Conservation (phyloP, 2,888 invertebrate genomes). For the Loripinus fragilis region DNA sequence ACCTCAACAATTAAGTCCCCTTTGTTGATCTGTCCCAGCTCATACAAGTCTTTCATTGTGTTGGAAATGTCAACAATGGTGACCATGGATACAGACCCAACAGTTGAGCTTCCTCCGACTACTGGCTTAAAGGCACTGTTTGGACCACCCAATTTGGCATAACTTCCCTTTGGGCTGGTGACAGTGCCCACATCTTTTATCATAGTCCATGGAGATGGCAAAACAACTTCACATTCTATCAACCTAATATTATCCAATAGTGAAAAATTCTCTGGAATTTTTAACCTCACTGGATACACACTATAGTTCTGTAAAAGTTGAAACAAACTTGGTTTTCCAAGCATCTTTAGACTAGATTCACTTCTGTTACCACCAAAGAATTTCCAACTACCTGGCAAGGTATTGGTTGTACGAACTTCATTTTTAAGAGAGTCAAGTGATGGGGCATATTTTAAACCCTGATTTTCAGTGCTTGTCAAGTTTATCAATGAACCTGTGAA, state of each 20-base stretch:
- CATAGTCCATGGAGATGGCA: slow-evolving; percentile 51
- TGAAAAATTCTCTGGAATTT: slow-evolving; percentile 56
- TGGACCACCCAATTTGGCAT: slow-evolving; percentile 70
- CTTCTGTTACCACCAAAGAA: slow-evolving; percentile 40
- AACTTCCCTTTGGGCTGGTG: slow-evolving; percentile 64
- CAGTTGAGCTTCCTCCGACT: slow-evolving; percentile 32
- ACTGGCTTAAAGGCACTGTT: slow-evolving; percentile 75
- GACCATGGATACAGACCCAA: slow-evolving; percentile 59
- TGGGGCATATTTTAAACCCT: slow-evolving; percentile 29
- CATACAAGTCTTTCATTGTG: slow-evolving; percentile 42
- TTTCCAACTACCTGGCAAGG: slow-evolving; percentile 50
- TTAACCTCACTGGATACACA: slow-evolving; percentile 64
- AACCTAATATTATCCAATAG: slow-evolving; percentile 58
- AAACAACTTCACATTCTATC: slow-evolving; percentile 60
- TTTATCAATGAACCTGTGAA: slow-evolving; percentile 58
- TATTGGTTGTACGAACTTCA: slow-evolving; percentile 36
- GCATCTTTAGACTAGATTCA: slow-evolving; percentile 50
- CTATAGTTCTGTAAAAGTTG: slow-evolving; percentile 73
- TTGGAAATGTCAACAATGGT: slow-evolving; percentile 58
- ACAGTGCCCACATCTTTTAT: slow-evolving; percentile 31
- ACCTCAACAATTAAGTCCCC: slow-evolving; percentile 76
- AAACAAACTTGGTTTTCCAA: slow-evolving; percentile 67
- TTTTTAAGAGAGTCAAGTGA: slow-evolving; percentile 61
- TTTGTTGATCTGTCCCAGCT: slow-evolving; percentile 59
- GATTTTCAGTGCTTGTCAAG: slow-evolving; percentile 47